Base-by-base conservation (phyloP, 1,140 invertebrate species). In the Drosophila quadrilineata region DNA sequence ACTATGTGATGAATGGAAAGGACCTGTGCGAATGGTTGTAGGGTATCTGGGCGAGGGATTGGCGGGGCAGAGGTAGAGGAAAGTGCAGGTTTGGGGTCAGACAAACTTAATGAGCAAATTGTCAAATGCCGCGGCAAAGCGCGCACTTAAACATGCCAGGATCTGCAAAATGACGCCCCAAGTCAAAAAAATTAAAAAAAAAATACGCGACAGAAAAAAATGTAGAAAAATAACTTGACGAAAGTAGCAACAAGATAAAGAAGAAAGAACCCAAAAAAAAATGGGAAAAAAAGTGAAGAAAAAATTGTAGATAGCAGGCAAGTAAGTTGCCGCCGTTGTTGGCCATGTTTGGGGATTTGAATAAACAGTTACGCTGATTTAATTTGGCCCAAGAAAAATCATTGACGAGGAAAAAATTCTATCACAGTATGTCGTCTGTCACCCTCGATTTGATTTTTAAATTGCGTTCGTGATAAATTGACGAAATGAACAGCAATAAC, bases 321-420 rank as follows among this genome's bases (percentile, higher is more conserved):
- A 69, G 63, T 54, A 69, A 82, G 79, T 85, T 85, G 79, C 50
- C 48, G 63, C 26, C 36, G 53, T 71, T 75, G 63, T 71, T 71
- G 68, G 68, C 68, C 69, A 75, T 76, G 71, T 76, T 76, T 76
- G 79, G 76, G 74, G 82, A 82, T 87, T 85, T 84, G 87, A 87
- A 88, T 88, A 88, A 88, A 88, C 87, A 88, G 87, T 87, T 87
- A 87, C 87, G 87, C 82, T 88, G 87, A 88, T 88, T 88, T 88
- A 88, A 88, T 88, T 88, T 88, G 64, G 38, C 33, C 36, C 36
- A 40, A 35, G 16, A 6, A 52, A 33, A 71, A 56, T 62, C 56
- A 71, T 53, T 52, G 71, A 65, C 24, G 48, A 35, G 38, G 54
- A 70, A 66, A 57, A 75, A 79, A 79, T 79, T 85, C 74, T 85